Conservation (phyloP, 1,140 invertebrate species). For the Drosophila bocqueti region DNA sequence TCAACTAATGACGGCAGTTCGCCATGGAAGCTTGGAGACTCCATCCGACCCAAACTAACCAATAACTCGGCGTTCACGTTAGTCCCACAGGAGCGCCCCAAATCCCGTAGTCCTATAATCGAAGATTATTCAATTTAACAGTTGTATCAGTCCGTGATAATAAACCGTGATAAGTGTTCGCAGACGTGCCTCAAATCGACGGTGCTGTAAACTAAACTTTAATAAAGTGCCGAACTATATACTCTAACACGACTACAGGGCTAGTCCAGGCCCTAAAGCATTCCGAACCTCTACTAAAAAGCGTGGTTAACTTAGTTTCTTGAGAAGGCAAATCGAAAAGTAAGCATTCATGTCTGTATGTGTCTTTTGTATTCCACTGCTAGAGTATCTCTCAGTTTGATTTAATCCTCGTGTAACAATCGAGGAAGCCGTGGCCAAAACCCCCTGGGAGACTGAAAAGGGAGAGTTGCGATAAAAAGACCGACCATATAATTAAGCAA, state of each 20-base stretch:
- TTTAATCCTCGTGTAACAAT: background rate
- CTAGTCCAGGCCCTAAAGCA: slow-evolving; percentile 11
- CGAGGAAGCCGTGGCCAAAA: slow-evolving; percentile 8
- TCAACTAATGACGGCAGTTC: slow-evolving; percentile 55
- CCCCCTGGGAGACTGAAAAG: slow-evolving; percentile 15
- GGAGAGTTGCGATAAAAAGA: slow-evolving; percentile 57
- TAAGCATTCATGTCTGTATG: slow-evolving; percentile 53
- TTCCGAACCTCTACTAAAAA: slow-evolving; percentile 17
- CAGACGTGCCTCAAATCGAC: slow-evolving; percentile 50
- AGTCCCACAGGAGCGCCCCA: slow-evolving; percentile 8
- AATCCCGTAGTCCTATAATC: slow-evolving; percentile 6
- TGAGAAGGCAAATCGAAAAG: slow-evolving; percentile 36
- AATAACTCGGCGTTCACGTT: slow-evolving; percentile 10
- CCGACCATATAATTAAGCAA: slow-evolving; percentile 65
- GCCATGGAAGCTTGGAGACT: slow-evolving; percentile 45
- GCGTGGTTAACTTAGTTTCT: slow-evolving; percentile 55
- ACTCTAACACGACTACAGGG: slow-evolving; percentile 46
- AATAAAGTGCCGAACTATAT: slow-evolving; percentile 16
- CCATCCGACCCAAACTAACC: slow-evolving; percentile 9
- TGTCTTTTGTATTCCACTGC: background rate
- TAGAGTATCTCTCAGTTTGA: slow-evolving; percentile 1
- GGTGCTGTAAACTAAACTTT: slow-evolving; percentile 43
- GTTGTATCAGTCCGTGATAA: slow-evolving; percentile 47
- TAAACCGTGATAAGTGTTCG: slow-evolving; percentile 11
- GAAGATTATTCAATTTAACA: slow-evolving; percentile 19